Conservation (phyloP, 92 coral and sea anemone species). For the Virgularia gustaviana region DNA sequence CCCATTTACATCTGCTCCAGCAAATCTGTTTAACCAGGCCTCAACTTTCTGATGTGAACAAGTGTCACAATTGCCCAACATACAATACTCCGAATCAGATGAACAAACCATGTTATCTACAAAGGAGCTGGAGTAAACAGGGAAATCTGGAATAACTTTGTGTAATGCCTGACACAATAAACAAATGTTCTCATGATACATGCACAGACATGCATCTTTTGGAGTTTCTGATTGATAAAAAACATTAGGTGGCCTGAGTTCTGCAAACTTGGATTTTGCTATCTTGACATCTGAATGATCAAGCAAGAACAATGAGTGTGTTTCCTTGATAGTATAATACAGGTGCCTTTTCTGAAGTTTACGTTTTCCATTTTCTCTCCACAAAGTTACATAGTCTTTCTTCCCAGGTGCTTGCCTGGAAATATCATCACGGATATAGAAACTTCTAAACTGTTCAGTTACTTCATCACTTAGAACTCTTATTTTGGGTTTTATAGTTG, state of each 20-base stretch:
- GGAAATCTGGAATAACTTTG: conserved; percentile 46
- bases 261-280: conserved; percentile 53
- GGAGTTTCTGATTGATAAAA: conserved; percentile 58
- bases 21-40: not conserved
- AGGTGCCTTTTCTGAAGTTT: conserved; percentile 57
- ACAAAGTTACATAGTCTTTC: conserved; percentile 46
- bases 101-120: conserved; percentile 50
- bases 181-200: conserved; percentile 48
- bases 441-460: conserved; percentile 36
- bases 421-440: conserved; percentile 43
- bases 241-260: conserved; percentile 52
- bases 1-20: conserved; percentile 23
- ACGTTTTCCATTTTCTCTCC: conserved; percentile 45
- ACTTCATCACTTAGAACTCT: conserved; percentile 44
- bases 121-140: conserved; percentile 46
- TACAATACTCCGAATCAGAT: conserved; percentile 58
- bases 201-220: conserved; percentile 47
- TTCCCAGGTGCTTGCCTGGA: conserved; percentile 52
- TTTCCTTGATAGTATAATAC: conserved; percentile 50
- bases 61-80: conserved; percentile 55
- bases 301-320: conserved; percentile 52
- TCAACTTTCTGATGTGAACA: conserved; percentile 20
- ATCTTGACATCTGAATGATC: conserved; percentile 51
- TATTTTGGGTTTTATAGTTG: conserved; percentile 44
- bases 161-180: conserved; percentile 48